Percentiles rank a stretch among this genome's conserved stretches.
phyloP scores from a whole-genome alignment of 1,140 invertebrate species.

The Drosophila triauraria region DNA sequence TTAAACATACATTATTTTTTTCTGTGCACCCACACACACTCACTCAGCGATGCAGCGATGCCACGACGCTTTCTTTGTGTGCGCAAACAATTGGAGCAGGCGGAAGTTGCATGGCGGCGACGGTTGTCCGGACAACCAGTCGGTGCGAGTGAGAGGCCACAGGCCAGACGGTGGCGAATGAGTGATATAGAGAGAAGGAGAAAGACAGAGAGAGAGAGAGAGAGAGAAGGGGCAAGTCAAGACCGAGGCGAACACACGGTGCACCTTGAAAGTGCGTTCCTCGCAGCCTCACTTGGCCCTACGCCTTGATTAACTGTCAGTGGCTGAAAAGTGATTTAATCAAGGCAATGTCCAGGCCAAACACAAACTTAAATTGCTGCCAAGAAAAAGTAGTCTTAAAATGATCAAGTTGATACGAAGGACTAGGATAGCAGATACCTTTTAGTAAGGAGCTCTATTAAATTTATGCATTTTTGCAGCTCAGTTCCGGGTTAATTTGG shows the following conservation, averaged over 20 bases:
- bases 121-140: constrained; percentile 56
- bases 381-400: background rate
- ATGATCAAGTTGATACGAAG: background rate
- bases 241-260: constrained; percentile 37
- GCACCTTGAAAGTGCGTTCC: constrained; percentile 71
- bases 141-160: constrained; percentile 22
- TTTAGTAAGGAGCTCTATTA: no score
- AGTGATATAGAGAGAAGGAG: background rate
- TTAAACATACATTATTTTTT: background rate
- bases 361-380: constrained; percentile 2
- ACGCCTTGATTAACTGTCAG: constrained; percentile 81
- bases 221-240: constrained; percentile 17
- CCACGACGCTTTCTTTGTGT: constrained; percentile 76
- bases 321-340: constrained; percentile 83
- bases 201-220: background rate
- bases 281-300: constrained; percentile 31
- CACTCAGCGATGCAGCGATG: constrained; percentile 36
- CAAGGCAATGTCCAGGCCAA: constrained; percentile 50
- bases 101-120: constrained; percentile 76
- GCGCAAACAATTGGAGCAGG: constrained; percentile 83
- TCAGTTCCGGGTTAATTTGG: no score
- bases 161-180: constrained; percentile 8
- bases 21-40: constrained; percentile 9
- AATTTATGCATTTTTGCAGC: no score
- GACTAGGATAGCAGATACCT: background rate